Conservation (phyloP, 2,888 invertebrate species). For the Papilio protenor region DNA sequence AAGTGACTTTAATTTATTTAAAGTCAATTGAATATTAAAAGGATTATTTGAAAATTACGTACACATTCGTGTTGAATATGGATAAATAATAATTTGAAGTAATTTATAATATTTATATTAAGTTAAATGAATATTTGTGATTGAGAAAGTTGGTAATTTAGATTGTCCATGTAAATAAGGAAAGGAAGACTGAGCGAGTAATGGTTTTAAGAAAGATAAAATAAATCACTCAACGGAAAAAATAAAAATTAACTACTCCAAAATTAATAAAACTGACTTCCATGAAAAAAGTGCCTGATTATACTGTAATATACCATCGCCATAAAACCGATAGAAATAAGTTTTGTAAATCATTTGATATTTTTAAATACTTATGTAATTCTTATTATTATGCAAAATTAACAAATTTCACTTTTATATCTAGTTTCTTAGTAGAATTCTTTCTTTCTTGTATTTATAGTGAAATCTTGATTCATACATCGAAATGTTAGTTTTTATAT, state of each 20-base stretch:
- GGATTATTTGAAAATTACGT: conserved; percentile 16
- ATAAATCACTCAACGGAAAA: conserved; percentile 1
- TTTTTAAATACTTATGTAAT: neutral
- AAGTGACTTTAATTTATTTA: neutral
- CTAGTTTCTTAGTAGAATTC: neutral
- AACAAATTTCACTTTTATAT: neutral
- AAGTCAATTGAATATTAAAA: conserved; percentile 16
- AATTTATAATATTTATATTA: neutral
- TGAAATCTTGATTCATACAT: neutral
- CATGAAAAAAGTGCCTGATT: conserved; percentile 41
- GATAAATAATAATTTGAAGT: neutral
- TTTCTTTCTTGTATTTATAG: neutral
- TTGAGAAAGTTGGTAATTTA: conserved; percentile 27
- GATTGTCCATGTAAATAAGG: conserved; percentile 76
- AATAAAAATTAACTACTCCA: neutral
- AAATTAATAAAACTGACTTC: conserved; percentile 31
- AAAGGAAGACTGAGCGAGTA: conserved; percentile 72
- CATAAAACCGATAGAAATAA: conserved; percentile 16
- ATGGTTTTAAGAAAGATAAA: neutral
- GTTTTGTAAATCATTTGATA: conserved; percentile 25
- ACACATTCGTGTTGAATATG: neutral
- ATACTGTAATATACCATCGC: conserved; percentile 30
- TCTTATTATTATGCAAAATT: conserved; percentile 8
- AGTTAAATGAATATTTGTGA: neutral
- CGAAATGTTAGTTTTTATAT: conserved; percentile 7